Conservation (phyloP, 2,888 invertebrate species). For the Drosophila picticornis region DNA sequence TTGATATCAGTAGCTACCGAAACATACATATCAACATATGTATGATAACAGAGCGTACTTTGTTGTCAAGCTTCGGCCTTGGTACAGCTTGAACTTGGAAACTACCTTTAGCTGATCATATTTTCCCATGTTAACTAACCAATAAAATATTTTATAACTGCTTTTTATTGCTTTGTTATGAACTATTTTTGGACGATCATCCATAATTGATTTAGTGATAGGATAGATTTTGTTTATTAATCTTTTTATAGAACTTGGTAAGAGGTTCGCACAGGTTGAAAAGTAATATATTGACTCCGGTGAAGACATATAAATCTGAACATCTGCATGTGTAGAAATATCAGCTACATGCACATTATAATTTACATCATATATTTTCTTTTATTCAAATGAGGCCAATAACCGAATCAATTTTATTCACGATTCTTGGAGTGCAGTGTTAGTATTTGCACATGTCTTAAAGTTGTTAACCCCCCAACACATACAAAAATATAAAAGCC, state of each 20-base stretch:
- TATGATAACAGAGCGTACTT: slow-evolving; percentile 1
- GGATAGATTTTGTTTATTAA: not conserved
- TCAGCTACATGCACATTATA: not conserved
- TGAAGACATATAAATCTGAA: not conserved
- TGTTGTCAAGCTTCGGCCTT: not conserved
- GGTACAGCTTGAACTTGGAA: not conserved
- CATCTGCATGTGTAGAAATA: not conserved
- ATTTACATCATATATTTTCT: not conserved
- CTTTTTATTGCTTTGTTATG: too few species aligned
- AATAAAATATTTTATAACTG: too few species aligned
- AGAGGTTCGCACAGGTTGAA: not conserved
- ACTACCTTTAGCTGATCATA: not conserved
- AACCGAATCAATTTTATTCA: not conserved
- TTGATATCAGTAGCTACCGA: slow-evolving; percentile 5
- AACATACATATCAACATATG: not conserved
- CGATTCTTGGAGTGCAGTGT: not conserved
- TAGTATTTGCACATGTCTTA: not conserved
- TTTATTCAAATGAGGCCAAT: not conserved
- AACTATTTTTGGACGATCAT: not conserved
- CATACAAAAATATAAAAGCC: not conserved
- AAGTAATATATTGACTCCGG: not conserved
- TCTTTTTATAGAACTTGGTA: not conserved
- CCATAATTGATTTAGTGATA: not conserved
- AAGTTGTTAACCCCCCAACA: not conserved
- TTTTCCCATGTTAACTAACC: not conserved